Base-by-base conservation (phyloP, 2,888 invertebrate species). In the Chydorus sphaericus region DNA sequence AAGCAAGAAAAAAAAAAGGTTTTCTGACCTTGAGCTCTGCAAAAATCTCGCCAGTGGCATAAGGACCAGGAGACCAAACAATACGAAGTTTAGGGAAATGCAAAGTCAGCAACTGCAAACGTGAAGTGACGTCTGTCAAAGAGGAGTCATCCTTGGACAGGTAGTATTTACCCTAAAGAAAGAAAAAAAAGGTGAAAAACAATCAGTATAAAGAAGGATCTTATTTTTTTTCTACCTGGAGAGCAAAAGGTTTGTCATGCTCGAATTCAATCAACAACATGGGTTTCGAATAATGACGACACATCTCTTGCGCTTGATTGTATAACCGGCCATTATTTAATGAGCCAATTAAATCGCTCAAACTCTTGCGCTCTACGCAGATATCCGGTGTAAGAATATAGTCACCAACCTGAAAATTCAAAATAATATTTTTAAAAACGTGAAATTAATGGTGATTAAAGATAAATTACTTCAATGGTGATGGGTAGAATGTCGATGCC, bases 361-460 rank as follows among this genome's bases (percentile, higher is more conserved):
- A 78, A 51, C 92, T 93, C 71, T 98, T 98, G 53, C 98, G 77
- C 72, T 99, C 98, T 18, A 98, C 85, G 66, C 97, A 96, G 61
- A 96, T 87, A 23, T 94, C 91, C 0, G 94, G 91, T 0, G 96
- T 91, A 16, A 99, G 74, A 66, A 98, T 91, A 68, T 99, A 98
- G 72, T 98, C 98, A 1, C 97, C 98, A 58, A 98, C 83, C 86
- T 89, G 64, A 18, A 68, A 66, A 39, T 62, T 61, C 57, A 61
- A 62, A 23, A 51, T 57, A 10, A 10, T n/a, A 50, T 29, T 14
- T n/a, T 26, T 50, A 50, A 50, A 2, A 2, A 23, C 10, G 20
- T 50, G 30, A 52, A 52, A 8, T 7, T 8, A 28, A 7, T 50
- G 29, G 16, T 20, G 10, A 50, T 8, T 7, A 26, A 33, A 44